Base-by-base conservation (phyloP, 2,113 vertebrate genomes). In the Caranx melampygus region DNA sequence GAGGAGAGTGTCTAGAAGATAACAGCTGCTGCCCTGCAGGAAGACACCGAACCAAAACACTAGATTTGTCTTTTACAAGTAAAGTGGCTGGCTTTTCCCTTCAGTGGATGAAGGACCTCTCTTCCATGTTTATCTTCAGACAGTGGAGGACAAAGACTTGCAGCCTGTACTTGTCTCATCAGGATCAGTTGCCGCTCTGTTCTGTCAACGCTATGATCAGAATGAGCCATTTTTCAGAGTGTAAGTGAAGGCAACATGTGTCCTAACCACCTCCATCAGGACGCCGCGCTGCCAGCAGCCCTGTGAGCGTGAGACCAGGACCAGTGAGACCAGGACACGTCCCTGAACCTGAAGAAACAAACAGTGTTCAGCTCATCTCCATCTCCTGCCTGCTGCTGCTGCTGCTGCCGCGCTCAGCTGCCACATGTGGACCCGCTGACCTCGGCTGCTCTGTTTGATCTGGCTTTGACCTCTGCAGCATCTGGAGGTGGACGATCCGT, bases 391-490 rank as follows among this genome's bases (percentile, higher is more conserved):
- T 49, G 49, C 85, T 78, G 80, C 21, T 26, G 26, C 57, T 11
- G 68, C 31, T n/a, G n/a, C n/a, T n/a, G n/a, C n/a, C n/a, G n/a
- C 35, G 34, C 45, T 65, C 49, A 3, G 72, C 72, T 70, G 61
- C 87, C 87, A 78, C 68, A 81, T 42, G 40, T 42, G 40, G 11
- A 42, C 40, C 11, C 8, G 11, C 40, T 42, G 40, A 42, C 40
- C 40, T 42, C 40, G 8, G 40, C 40, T 42, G 40, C 40, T 42
- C 40, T 10, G 40, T 42, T 42, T 34, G 79, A 81, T 83, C 84
- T 83, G 87, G 81, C 82, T 78, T 62, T 79, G 87, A 85, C 86
- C 86, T 67, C 60, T 77, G 62, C 68, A 4, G 64, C 88, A 89
- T 85, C 90, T 84, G 90, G 75, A 87, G 5, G 73, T 59, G 57